Conservation (phyloP, 2,888 invertebrate species). For the Tachina fera region DNA sequence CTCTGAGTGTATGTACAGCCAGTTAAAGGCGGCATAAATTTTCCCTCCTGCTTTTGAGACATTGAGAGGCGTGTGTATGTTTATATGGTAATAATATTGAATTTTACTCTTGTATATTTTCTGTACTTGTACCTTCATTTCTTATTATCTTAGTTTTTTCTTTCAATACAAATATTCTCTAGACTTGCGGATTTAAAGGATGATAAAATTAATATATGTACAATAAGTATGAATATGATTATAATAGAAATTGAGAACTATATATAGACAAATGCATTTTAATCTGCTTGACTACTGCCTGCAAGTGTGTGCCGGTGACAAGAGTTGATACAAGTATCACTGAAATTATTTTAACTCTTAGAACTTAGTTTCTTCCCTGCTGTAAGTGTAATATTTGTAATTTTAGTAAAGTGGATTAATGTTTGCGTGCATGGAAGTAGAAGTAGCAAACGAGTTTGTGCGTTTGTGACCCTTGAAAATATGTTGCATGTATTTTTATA, state of each 20-base stretch:
- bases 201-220: not conserved
- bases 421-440: constrained; percentile 5
- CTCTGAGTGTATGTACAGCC: not conserved
- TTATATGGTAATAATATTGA: constrained; percentile 22
- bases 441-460: not conserved
- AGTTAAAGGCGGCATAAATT: constrained; percentile 5
- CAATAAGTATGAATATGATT: not conserved
- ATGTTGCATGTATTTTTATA: not conserved
- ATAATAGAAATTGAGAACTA: not conserved
- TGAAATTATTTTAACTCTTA: constrained; percentile 20
- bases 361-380: not conserved
- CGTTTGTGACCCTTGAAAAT: constrained; percentile 11
- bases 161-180: not conserved
- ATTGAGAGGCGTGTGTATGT: not conserved
- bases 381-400: constrained; percentile 30
- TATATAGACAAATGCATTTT: not conserved
- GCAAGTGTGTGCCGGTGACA: constrained; percentile 7
- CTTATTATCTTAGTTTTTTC: not conserved
- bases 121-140: not conserved
- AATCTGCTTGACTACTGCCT: constrained; percentile 19
- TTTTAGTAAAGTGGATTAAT: constrained; percentile 17
- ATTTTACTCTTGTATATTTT: constrained; percentile 28
- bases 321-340: constrained; percentile 16
- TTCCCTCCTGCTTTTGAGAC: not conserved
- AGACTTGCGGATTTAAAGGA: not conserved